Percentiles rank a stretch among this genome's conserved stretches.
These are phyloP conservation scores for Lamellibrachia columna DNA, from an alignment of 2,888 invertebrate genomes.

Conservation along the genomic window DNA sequence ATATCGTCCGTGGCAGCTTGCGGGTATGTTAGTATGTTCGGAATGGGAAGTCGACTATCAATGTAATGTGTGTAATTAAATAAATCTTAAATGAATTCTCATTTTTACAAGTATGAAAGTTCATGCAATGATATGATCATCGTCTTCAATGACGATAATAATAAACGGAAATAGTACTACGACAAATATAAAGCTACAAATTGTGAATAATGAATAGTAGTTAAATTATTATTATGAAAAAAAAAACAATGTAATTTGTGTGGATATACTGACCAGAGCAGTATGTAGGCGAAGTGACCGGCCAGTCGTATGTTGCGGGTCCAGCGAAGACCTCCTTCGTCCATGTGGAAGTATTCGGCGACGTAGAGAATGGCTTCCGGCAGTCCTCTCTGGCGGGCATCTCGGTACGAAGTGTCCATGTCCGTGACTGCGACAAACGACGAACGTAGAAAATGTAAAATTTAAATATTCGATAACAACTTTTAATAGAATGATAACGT, in stretches of 20 bases:
- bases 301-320: slow-evolving; percentile 92
- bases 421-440: slow-evolving; percentile 74
- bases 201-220: background rate
- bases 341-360: slow-evolving; percentile 92
- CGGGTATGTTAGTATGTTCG: background rate
- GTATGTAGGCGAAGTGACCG: slow-evolving; percentile 91
- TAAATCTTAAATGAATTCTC: background rate
- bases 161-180: background rate
- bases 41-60: too few species aligned
- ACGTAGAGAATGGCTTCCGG: slow-evolving; percentile 95
- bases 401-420: slow-evolving; percentile 83
- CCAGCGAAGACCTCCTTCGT: slow-evolving; percentile 95
- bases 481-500: too few species aligned
- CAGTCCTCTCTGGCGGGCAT: slow-evolving; percentile 84
- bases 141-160: background rate
- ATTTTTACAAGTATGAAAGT: background rate
- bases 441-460: too few species aligned
- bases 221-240: background rate
- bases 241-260: background rate
- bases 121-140: background rate
- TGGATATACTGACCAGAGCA: slow-evolving; percentile 79
- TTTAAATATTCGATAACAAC: too few species aligned
- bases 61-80: background rate
- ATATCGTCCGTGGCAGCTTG: too few species aligned
- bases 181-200: background rate